phyloP scores from a whole-genome alignment of 2,113 vertebrate species.

The Carassius carassius region DNA sequence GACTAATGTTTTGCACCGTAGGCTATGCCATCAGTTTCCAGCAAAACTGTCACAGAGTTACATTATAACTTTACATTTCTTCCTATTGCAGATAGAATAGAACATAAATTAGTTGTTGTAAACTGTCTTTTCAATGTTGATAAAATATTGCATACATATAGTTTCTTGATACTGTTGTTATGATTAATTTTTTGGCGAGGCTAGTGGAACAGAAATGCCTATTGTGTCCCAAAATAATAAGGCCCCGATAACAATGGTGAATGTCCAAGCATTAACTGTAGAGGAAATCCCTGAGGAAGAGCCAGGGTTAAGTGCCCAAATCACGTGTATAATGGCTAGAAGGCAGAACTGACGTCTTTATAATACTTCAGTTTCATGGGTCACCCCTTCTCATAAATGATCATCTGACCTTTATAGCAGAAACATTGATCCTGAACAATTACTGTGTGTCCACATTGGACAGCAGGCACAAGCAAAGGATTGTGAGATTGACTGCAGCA shows the following conservation, averaged over 20 bases:
- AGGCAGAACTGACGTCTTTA: background rate
- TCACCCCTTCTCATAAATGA: background rate
- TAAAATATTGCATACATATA: background rate
- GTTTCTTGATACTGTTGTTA: background rate
- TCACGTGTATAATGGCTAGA: background rate
- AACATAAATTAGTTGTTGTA: background rate
- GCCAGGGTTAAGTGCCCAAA: background rate
- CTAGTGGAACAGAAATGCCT: background rate
- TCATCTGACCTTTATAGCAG: background rate
- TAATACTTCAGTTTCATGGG: background rate
- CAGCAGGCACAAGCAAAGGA: background rate
- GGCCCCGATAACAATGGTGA: background rate
- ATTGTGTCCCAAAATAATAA: background rate
- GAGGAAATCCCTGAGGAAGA: background rate
- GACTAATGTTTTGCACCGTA: background rate
- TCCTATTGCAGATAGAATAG: background rate
- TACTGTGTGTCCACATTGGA: background rate
- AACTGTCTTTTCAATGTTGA: background rate
- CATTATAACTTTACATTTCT: slow-evolving; percentile 4
- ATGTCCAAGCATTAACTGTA: background rate
- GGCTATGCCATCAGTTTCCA: slow-evolving; percentile 8
- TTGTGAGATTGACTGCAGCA: background rate
- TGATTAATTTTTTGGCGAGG: background rate
- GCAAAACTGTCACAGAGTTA: background rate
- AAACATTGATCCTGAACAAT: background rate